Conservation (phyloP, 2,888 invertebrate species). For the Amiota mariae region DNA sequence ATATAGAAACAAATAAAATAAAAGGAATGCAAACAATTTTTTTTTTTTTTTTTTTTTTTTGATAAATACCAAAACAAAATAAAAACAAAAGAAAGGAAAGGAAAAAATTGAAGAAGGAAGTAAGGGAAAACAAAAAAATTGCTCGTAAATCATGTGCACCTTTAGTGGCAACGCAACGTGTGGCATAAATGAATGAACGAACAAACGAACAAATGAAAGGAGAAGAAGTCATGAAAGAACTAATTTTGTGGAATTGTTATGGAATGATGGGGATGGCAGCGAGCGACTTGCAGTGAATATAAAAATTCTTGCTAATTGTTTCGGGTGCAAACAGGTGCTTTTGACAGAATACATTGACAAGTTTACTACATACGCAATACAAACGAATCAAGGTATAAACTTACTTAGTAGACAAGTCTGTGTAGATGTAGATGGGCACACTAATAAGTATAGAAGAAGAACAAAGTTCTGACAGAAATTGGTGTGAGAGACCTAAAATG, state of each 20-base stretch:
- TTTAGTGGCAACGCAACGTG: neutral
- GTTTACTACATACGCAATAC: constrained; percentile 41
- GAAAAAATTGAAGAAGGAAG: constrained; percentile 33
- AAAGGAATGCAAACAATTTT: too few species aligned
- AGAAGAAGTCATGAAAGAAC: neutral
- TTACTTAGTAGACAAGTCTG: too few species aligned
- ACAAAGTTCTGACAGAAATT: too few species aligned
- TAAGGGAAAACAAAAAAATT: constrained; percentile 60
- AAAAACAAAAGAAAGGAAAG: neutral
- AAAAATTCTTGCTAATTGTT: constrained; percentile 62
- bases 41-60: too few species aligned
- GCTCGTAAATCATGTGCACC: constrained; percentile 58
- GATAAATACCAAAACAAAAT: neutral
- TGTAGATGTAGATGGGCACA: too few species aligned
- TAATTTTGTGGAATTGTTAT: neutral
- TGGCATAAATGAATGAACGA: constrained; percentile 16
- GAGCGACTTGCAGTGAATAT: constrained; percentile 22
- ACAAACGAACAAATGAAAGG: neutral
- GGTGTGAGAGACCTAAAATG: too few species aligned
- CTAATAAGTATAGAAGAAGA: too few species aligned
- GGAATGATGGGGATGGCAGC: neutral
- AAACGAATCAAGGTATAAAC: too few species aligned
- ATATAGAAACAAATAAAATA: too few species aligned
- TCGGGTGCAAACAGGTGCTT: constrained; percentile 60
- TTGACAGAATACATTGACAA: constrained; percentile 60